These are phyloP conservation scores for Amaurobius ferox DNA, from an alignment of 2,888 invertebrate species.

Conservation along the genomic window DNA sequence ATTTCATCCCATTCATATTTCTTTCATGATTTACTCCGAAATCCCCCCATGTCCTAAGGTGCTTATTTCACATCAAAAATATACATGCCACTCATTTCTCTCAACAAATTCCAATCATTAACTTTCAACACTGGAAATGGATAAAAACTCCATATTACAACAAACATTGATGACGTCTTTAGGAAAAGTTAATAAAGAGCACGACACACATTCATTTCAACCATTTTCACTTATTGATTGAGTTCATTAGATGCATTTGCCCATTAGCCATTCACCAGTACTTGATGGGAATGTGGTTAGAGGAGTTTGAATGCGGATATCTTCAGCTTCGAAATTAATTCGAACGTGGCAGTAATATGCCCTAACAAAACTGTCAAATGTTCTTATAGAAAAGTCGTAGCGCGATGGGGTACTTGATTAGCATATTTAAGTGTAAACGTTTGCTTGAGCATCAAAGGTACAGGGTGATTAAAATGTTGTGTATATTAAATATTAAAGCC, in stretches of 20 bases:
- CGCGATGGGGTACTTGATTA: not conserved
- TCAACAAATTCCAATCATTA: too few relatives aligned
- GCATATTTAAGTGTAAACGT: not conserved
- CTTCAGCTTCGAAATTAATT: not conserved
- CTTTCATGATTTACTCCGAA: too few relatives aligned
- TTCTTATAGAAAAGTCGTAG: not conserved
- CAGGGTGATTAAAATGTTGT: too few relatives aligned
- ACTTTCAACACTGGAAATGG: too few relatives aligned
- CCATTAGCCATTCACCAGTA: slow-evolving; percentile 4
- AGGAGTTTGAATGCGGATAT: not conserved
- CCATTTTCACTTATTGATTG: not conserved
- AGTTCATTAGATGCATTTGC: not conserved
- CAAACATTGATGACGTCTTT: too few relatives aligned
- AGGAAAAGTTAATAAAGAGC: slow-evolving; percentile 5
- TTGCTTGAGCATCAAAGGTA: too few relatives aligned
- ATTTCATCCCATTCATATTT: too few relatives aligned
- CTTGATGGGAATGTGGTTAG: not conserved
- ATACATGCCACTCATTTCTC: too few relatives aligned
- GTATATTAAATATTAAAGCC: too few relatives aligned
- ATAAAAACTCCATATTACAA: too few relatives aligned
- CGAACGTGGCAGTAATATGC: not conserved
- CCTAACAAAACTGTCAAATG: not conserved
- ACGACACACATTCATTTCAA: not conserved
- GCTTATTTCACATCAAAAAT: too few relatives aligned
- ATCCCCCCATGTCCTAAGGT: too few relatives aligned